Evolutionary conservation across 53 echinoderm and acorn worm genomes (phyloP).

Genomic region (Paracentrotus lividus): DNA sequence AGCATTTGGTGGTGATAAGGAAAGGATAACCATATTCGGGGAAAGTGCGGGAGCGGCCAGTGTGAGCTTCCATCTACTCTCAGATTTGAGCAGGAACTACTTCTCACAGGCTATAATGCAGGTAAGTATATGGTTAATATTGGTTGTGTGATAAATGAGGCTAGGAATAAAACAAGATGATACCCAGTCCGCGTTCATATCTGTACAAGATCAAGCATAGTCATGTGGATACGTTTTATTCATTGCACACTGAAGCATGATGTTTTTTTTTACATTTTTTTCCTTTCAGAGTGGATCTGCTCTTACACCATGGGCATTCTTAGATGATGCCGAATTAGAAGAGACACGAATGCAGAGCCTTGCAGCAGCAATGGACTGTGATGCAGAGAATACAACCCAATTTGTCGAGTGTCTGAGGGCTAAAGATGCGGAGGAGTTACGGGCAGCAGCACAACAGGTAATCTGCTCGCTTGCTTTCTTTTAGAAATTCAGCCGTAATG

Average conservation of each 20-base stretch:
- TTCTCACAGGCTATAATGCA: constrained; percentile 86
- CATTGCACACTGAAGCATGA: too few relatives aligned
- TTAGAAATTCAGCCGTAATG: too few relatives aligned
- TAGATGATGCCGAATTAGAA: constrained; percentile 21
- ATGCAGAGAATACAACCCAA: background rate
- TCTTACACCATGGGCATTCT: constrained; percentile 28
- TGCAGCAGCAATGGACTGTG: constrained; percentile 31
- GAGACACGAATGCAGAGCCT: background rate
- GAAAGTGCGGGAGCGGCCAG: constrained; percentile 89
- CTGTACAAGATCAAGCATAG: too few relatives aligned
- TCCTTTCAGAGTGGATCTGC: constrained; percentile 53
- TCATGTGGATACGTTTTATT: too few relatives aligned
- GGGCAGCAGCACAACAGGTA: constrained; percentile 18
- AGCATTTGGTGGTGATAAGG: constrained; percentile 88
- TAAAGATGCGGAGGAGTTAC: constrained; percentile 38
- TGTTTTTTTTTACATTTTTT: too few relatives aligned
- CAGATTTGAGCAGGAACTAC: constrained; percentile 76
- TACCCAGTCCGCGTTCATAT: too few relatives aligned
- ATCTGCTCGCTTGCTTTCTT: background rate
- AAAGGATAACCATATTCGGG: constrained; percentile 86
- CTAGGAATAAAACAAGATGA: too few relatives aligned
- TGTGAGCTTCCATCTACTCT: constrained; percentile 81
- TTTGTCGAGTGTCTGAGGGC: constrained; percentile 52
- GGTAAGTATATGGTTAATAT: constrained; percentile 58
- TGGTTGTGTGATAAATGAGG: too few relatives aligned